phyloP scores from a whole-genome alignment of 2,888 invertebrate genomes.

The Caenorhabditis sp. region DNA sequence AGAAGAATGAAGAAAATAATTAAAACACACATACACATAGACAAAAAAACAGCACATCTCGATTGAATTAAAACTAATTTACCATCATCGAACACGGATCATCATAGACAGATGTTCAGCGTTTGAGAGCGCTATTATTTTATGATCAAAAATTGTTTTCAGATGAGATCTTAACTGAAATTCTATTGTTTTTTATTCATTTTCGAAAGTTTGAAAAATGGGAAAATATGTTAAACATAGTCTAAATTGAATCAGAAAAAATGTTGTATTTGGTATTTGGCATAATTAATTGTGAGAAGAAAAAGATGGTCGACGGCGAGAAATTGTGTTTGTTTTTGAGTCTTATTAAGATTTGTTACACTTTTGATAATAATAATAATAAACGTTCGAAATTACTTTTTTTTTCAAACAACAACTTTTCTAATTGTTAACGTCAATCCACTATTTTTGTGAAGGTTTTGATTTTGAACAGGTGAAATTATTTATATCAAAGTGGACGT shows the following conservation, averaged over 20 bases:
- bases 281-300: background rate
- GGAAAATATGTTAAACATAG: background rate
- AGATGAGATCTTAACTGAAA: conserved; percentile 26
- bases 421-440: too few relatives aligned
- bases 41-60: background rate
- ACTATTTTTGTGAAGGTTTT: too few relatives aligned
- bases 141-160: conserved; percentile 28
- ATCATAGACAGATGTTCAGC: background rate
- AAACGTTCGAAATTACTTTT: too few relatives aligned
- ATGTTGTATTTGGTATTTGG: background rate
- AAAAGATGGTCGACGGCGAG: background rate
- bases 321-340: too few relatives aligned
- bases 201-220: background rate
- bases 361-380: too few relatives aligned
- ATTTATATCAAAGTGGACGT: too few relatives aligned
- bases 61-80: conserved; percentile 1
- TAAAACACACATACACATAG: background rate
- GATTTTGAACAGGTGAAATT: background rate
- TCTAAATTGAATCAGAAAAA: background rate
- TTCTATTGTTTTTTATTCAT: background rate
- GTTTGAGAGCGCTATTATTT: background rate
- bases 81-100: conserved; percentile 1
- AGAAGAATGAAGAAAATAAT: background rate
- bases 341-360: too few relatives aligned
- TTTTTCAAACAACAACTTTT: too few relatives aligned